phyloP scores from a whole-genome alignment of 2,113 vertebrate species.

The Strix uralensis region DNA sequence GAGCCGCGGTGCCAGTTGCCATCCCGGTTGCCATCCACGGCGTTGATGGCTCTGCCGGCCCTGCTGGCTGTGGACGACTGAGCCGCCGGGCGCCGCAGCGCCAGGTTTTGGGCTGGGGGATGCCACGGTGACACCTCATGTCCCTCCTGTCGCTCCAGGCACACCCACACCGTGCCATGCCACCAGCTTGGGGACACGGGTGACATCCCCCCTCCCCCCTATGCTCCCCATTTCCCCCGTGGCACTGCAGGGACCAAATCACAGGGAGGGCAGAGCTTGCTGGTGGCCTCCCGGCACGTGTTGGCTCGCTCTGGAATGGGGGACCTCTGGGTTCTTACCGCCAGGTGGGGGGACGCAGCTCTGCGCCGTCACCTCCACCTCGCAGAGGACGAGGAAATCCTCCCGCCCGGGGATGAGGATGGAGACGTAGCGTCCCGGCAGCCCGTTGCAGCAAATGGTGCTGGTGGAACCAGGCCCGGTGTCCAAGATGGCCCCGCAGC shows the following conservation, averaged over 20 bases:
- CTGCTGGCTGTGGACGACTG: neutral
- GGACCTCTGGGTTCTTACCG: neutral
- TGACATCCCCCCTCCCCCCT: neutral
- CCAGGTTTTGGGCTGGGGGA: neutral
- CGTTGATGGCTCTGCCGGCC: neutral
- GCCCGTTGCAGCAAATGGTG: neutral
- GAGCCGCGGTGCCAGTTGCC: neutral
- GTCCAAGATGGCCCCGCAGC: neutral
- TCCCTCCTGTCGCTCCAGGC: no score
- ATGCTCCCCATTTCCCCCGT: no score
- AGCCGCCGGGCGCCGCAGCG: neutral
- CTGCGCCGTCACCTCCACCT: neutral
- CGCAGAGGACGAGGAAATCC: neutral
- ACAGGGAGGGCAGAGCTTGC: fast-evolving
- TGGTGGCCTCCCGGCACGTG: fast-evolving
- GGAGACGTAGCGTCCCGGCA: neutral
- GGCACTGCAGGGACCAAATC: fast-evolving
- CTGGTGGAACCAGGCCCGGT: neutral
- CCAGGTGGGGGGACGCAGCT: neutral
- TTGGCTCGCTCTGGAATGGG: no score
- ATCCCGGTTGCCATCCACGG: neutral
- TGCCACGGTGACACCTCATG: neutral
- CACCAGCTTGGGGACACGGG: neutral
- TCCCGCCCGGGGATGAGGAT: neutral
- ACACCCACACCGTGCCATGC: neutral